A percentile compares a stretch with the other conserved stretches of the same genome.
phyloP scores from a whole-genome alignment of 2,888 invertebrate species.

The Choreutis nemorana region DNA sequence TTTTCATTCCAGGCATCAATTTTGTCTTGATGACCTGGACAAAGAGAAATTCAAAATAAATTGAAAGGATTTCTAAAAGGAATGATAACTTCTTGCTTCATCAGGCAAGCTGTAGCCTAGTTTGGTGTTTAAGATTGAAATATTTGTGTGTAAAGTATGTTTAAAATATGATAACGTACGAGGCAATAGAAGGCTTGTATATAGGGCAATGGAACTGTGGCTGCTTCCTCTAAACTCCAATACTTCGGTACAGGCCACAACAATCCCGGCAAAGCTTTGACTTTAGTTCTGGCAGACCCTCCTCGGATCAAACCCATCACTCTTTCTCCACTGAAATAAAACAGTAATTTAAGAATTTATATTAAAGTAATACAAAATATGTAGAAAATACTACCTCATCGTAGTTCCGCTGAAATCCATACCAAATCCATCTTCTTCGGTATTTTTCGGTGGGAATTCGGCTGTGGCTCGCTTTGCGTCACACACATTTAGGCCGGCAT shows the following conservation, averaged over 20 bases:
- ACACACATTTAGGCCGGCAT: slow-evolving; percentile 21
- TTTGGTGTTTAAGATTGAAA: too few relatives aligned
- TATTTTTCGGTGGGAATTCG: slow-evolving; percentile 7
- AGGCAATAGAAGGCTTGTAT: slow-evolving; percentile 50
- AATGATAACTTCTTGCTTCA: background rate
- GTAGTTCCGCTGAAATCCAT: slow-evolving; percentile 37
- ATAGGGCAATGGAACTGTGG: slow-evolving; percentile 79
- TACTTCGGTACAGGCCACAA: slow-evolving; percentile 72
- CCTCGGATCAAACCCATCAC: slow-evolving; percentile 70
- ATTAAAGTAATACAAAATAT: too few relatives aligned
- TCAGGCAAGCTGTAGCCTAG: background rate
- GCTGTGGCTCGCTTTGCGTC: slow-evolving; percentile 22
- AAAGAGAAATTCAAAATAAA: background rate
- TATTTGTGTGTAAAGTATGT: background rate
- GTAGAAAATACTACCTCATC: slow-evolving; percentile 20
- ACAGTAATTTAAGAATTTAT: too few relatives aligned
- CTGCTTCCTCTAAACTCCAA: slow-evolving; percentile 77
- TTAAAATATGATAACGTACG: slow-evolving; percentile 17
- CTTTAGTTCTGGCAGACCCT: slow-evolving; percentile 61
- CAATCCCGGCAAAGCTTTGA: slow-evolving; percentile 55
- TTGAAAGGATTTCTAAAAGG: background rate
- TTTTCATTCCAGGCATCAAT: slow-evolving; percentile 10
- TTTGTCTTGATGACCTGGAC: slow-evolving; percentile 10
- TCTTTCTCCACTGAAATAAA: slow-evolving; percentile 46
- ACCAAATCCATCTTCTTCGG: slow-evolving; percentile 14